Percentiles rank a stretch among this genome's conserved stretches.
Evolutionary conservation across 2,797 vertebrate genomes (phyloP).

Genomic region (Mormyrus hasselquistii): DNA sequence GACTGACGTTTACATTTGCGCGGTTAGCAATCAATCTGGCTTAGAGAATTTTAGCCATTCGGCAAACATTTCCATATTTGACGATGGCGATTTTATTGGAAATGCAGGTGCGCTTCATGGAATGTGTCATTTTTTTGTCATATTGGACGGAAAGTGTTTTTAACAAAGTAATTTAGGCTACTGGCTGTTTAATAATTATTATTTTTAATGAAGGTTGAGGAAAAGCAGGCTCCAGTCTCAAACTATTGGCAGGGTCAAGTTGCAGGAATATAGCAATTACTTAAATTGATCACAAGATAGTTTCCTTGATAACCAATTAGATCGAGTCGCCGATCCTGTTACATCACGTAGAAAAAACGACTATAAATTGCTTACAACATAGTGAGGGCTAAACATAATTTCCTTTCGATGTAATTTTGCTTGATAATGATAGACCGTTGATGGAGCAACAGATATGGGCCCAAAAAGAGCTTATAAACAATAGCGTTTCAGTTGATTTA

Average conservation of each 20-base stretch:
- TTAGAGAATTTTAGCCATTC: not conserved
- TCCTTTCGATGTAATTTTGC: constrained; percentile 55
- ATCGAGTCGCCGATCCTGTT: constrained; percentile 86
- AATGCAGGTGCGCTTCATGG: not conserved
- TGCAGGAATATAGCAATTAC: constrained; percentile 99
- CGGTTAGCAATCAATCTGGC: not conserved
- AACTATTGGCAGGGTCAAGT: constrained; percentile 91
- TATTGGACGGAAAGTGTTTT: constrained; percentile 40
- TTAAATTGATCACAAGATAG: constrained; percentile 97
- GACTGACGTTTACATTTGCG: not conserved
- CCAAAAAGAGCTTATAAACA: constrained; percentile 76
- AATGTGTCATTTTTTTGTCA: not conserved
- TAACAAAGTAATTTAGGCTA: constrained; percentile 53
- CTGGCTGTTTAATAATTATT: constrained; percentile 80
- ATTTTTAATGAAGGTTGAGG: constrained; percentile 87
- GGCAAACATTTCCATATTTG: not conserved
- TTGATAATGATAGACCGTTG: constrained; percentile 50
- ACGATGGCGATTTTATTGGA: not conserved
- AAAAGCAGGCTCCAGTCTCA: constrained; percentile 78
- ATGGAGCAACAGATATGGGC: constrained; percentile 52
- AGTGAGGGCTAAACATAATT: constrained; percentile 57
- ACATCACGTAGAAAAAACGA: constrained; percentile 71
- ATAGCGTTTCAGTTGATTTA: constrained; percentile 86
- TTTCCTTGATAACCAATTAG: constrained; percentile 97
- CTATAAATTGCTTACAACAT: constrained; percentile 74